Evolutionary conservation across 2,888 invertebrate species (phyloP).

Genomic region (Rotaria socialis): DNA sequence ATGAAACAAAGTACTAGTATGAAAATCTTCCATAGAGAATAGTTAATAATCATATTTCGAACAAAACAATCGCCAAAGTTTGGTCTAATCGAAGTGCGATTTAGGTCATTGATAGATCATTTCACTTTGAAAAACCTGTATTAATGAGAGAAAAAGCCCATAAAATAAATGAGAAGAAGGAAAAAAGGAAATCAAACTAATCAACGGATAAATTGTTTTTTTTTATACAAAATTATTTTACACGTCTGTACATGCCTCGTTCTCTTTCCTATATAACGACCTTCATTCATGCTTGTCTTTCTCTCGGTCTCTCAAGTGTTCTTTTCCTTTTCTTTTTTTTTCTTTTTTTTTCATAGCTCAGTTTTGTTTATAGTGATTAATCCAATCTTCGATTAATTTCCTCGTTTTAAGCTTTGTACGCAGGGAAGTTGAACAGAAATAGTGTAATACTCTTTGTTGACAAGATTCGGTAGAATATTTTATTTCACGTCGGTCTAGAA

Average conservation of each 20-base stretch:
- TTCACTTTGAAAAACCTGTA: background rate
- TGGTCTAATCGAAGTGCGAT: background rate
- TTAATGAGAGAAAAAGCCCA: too few species aligned
- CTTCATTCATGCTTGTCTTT: background rate
- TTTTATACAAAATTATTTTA: slow-evolving; percentile 18
- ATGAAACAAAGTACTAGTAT: background rate
- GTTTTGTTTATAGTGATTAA: background rate
- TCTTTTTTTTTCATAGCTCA: background rate
- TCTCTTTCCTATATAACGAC: background rate
- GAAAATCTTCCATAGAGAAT: background rate
- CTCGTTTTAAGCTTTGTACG: background rate
- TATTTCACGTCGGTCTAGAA: background rate
- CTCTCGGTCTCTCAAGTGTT: background rate
- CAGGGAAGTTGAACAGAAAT: background rate
- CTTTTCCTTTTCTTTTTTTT: background rate
- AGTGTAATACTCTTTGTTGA: background rate
- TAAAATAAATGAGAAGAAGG: background rate
- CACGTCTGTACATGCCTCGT: background rate
- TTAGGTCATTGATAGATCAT: background rate
- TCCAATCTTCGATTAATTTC: background rate
- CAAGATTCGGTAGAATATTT: background rate
- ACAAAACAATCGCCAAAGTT: background rate
- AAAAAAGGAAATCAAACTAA: background rate
- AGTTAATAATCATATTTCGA: too few species aligned
- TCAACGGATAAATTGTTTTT: background rate